Evolutionary conservation across 2,888 invertebrate species (phyloP), one percentile per base, ranked within the genome.

Genomic region (Callimorpha dominula): DNA sequence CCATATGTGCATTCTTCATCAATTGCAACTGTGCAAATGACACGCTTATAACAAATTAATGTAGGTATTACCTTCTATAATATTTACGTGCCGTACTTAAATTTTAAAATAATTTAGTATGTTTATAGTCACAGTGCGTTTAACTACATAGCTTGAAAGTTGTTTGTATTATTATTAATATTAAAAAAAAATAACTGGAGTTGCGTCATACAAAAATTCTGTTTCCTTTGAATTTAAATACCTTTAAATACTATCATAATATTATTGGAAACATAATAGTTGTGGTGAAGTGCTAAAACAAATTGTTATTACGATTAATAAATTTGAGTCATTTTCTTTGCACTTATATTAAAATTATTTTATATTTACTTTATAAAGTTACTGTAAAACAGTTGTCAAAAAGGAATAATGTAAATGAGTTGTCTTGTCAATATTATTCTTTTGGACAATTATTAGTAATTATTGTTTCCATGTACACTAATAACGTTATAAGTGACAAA

Each of bases 11-110:
- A 43, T 74, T 77, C 40, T 77, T 50, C 64, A 46, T 46, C 40
- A 20, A 20, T 4, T 31, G 68, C 89, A 88, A 72, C 88, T 88
- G 86, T 73, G 70, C 74, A 87, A 89, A 89, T 88, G 89, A 84
- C 85, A 85, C 11, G 43, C n/a, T 54, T 31, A 17, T 4, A 65
- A 49, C 54, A 65, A 71, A 50, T 63, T 70, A 42, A 73, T 70
- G 42, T 66, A 60, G 12, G 17, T 62, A 49, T 4, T 43, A 43
- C 43, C 57, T 64, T 43, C 14, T 43, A n/a, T 62, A 50, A 43
- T 71, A 31, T 67, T 71, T 71, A 60, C 31, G 14, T 31, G 20
- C 60, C 31, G 60, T 60, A 31, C 43, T 68, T 63, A 63, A 63
- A 63, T 52, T 67, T 40, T 12, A 50, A 67, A 72, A 67, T 68